These are phyloP conservation scores for Chlorocebus sabaeus DNA, from an alignment of 2,113 vertebrate genomes.

Conservation along the genomic window DNA sequence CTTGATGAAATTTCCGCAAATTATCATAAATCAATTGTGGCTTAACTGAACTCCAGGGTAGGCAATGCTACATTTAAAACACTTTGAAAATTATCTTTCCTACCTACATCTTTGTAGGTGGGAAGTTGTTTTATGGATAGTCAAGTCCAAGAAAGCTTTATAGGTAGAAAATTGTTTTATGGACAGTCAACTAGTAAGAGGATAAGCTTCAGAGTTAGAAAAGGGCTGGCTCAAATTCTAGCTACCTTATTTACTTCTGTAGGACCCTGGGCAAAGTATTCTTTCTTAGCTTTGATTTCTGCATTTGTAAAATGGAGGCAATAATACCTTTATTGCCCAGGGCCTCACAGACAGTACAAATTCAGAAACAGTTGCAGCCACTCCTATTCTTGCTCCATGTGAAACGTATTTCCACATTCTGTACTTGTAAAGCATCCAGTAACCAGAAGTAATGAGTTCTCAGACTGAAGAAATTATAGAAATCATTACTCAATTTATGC, in stretches of 20 bases:
- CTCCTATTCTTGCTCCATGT: background rate
- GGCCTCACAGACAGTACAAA: background rate
- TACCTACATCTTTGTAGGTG: background rate
- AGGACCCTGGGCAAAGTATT: background rate
- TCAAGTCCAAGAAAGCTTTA: background rate
- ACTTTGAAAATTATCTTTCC: background rate
- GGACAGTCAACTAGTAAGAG: background rate
- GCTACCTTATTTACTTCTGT: background rate
- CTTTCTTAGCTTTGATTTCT: background rate
- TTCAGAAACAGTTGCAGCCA: background rate
- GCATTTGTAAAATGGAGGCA: background rate
- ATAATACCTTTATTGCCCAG: background rate
- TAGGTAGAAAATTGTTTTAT: background rate
- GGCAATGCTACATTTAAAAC: background rate
- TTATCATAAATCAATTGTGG: background rate
- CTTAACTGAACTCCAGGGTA: background rate
- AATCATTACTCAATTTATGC: background rate
- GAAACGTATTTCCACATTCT: background rate
- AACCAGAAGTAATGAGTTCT: background rate
- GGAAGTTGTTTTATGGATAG: background rate
- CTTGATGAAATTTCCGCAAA: background rate
- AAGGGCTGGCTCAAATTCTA: background rate
- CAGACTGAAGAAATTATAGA: background rate
- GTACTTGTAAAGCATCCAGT: background rate
- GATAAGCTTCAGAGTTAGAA: background rate